Evolutionary conservation across 1,140 invertebrate genomes (phyloP).

Genomic region (Drosophila serrata): DNA sequence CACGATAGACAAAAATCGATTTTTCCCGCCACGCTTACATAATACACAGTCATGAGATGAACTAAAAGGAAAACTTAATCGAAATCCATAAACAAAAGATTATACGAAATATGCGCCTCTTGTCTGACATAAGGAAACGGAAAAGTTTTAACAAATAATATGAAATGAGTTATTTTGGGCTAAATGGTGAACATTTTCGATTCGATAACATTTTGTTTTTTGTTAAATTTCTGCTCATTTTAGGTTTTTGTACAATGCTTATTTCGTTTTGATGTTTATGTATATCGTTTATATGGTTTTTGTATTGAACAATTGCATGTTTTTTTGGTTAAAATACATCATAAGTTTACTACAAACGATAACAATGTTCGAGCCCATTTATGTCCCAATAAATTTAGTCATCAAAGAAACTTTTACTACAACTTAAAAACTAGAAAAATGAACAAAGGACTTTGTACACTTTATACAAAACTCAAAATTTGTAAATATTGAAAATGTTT

Average conservation of each 20-base stretch:
- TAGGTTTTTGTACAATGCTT: slow-evolving; percentile 68
- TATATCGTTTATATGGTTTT: slow-evolving; percentile 55
- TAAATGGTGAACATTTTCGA: slow-evolving; percentile 79
- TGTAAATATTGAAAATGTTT: slow-evolving; percentile 29
- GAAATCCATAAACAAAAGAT: slow-evolving; percentile 24
- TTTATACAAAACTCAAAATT: slow-evolving; percentile 34
- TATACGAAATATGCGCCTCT: slow-evolving; percentile 59
- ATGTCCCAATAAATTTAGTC: slow-evolving; percentile 85
- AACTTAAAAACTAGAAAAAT: slow-evolving; percentile 56
- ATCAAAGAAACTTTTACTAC: slow-evolving; percentile 84
- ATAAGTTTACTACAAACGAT: slow-evolving; percentile 79
- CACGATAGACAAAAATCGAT: slow-evolving; percentile 78
- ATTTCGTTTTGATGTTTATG: slow-evolving; percentile 53
- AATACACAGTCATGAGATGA: slow-evolving; percentile 39
- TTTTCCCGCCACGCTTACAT: slow-evolving; percentile 63
- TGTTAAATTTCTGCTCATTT: background rate
- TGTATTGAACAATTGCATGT: slow-evolving; percentile 64
- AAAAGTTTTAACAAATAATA: slow-evolving; percentile 52
- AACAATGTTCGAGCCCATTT: slow-evolving; percentile 84
- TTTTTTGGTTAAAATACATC: slow-evolving; percentile 67
- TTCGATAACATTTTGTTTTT: slow-evolving; percentile 28
- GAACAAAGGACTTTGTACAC: slow-evolving; percentile 13
- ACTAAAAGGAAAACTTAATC: slow-evolving; percentile 42
- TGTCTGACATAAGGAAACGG: slow-evolving; percentile 25
- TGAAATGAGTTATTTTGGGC: slow-evolving; percentile 79